Base-by-base conservation (phyloP, 2,888 invertebrate species). In the Drosophila colorata region DNA sequence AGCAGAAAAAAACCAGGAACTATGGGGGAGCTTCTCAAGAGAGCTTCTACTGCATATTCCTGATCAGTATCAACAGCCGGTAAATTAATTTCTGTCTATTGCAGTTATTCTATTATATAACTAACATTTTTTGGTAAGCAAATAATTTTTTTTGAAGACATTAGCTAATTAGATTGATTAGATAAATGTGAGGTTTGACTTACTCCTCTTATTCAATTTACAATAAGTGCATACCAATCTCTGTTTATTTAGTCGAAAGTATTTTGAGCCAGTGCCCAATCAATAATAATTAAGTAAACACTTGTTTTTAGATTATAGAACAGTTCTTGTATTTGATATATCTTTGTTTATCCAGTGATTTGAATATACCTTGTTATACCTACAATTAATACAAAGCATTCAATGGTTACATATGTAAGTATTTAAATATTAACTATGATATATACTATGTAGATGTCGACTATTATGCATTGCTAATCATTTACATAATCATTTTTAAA, bases 251-350 rank as follows among this genome's bases (percentile, higher is more conserved):
- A 31, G 11, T 41, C 20, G 7, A 2, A 0, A 18, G 1, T n/a
- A 11, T 41, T 52, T 53, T 41, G 16, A 14, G 52, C 52, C 41
- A 41, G 31, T 31, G 41, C 52, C 31, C 14, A 41, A 43, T 33
- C 4, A 20, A 23, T 33, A 33, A 43, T 43, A 61, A 60, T 25
- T 25, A n/a, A n/a, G 3, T 33, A 28, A 28, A 38, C 16, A 16
- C 18, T 16, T 40, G 20, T 35, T 23, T 33, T 23, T 72, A 33
- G 53, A 52, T 48, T 72, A 43, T 77, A 60, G 67, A 87, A 73
- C 80, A 73, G 44, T 59, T 85, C 23, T 70, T 80, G 55, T 65
- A 57, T 79, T 74, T 59, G 31, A 65, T 58, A 60, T 52, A 51
- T 78, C 35, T 63, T 76, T 55, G 47, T 48, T 55, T 66, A 25